A percentile compares a stretch with the other conserved stretches of the same genome.
Conservation (phyloP, 2,113 vertebrate genomes). For the Pachyramphus minor region DNA sequence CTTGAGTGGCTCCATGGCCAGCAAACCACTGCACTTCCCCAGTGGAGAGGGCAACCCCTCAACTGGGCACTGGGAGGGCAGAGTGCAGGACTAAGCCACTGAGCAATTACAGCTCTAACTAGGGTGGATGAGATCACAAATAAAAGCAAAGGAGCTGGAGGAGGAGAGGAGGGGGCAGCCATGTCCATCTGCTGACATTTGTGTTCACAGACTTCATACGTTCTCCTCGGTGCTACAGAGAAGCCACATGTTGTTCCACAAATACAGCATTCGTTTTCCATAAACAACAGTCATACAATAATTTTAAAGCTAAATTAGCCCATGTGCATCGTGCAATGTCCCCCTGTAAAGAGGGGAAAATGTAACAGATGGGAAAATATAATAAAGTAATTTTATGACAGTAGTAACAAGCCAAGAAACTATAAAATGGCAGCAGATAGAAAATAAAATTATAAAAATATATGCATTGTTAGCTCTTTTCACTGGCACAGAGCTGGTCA, state of each 20-base stretch:
- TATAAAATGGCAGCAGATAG: constrained; percentile 31
- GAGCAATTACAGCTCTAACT: not conserved
- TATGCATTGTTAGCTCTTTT: not conserved
- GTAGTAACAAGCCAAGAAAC: constrained; percentile 29
- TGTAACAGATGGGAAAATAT: constrained; percentile 46
- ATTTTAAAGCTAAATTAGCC: not conserved
- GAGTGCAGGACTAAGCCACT: not conserved
- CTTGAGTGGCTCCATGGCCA: not conserved
- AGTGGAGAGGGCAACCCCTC: not conserved
- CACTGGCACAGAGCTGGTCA: not conserved
- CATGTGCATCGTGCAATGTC: not conserved
- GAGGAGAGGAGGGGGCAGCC: not conserved
- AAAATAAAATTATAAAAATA: not conserved
- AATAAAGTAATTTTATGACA: constrained; percentile 43
- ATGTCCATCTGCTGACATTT: not conserved
- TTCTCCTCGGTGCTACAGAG: not conserved
- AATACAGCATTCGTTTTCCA: not conserved
- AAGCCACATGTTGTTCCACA: not conserved
- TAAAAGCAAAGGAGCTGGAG: not conserved
- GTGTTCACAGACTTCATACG: not conserved
- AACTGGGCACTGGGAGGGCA: not conserved
- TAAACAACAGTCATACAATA: not conserved
- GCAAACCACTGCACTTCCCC: not conserved
- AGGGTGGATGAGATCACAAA: not conserved
- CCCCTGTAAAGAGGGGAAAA: constrained; percentile 5